These are phyloP conservation scores for Mormyrus iriodes DNA, from an alignment of 2,113 vertebrate genomes.

Conservation along the genomic window DNA sequence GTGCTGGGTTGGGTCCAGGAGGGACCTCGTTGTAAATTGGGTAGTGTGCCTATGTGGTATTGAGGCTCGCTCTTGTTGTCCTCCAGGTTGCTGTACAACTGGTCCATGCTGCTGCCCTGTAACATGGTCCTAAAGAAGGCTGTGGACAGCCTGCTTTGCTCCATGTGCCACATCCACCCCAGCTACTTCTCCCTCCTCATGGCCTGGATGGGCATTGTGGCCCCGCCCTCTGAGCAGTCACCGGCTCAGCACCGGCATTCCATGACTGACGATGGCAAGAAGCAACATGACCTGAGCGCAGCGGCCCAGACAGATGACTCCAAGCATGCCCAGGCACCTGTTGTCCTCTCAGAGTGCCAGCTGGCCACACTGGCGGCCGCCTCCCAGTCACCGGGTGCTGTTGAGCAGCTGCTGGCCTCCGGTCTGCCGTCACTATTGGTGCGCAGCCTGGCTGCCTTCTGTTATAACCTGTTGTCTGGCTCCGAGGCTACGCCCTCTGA, in stretches of 20 bases:
- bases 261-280: conserved; percentile 96
- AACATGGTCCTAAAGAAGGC: conserved; percentile 97
- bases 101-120: conserved; percentile 95
- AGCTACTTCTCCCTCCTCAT: conserved; percentile 93
- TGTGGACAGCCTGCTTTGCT: conserved; percentile 94
- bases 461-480: conserved; percentile 76
- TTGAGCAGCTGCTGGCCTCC: conserved; percentile 90
- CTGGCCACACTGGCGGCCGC: conserved; percentile 86
- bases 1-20: background rate
- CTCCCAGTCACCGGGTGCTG: conserved; percentile 91
- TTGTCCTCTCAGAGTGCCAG: conserved; percentile 83
- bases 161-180: conserved; percentile 96
- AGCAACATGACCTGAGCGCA: conserved; percentile 75
- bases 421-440: conserved; percentile 88
- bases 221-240: conserved; percentile 63
- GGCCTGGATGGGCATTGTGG: conserved; percentile 94
- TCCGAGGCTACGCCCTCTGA: conserved; percentile 72
- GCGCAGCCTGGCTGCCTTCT: conserved; percentile 85
- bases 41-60: background rate
- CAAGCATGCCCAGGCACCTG: conserved; percentile 82
- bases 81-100: conserved; percentile 82
- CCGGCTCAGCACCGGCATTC: conserved; percentile 83
- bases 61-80: conserved; percentile 1
- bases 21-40: background rate
- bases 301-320: conserved; percentile 89